Percentiles rank a stretch among this genome's conserved stretches.
Evolutionary conservation across 1,140 invertebrate species (phyloP).

Genomic region (Ganaspis sp.): DNA sequence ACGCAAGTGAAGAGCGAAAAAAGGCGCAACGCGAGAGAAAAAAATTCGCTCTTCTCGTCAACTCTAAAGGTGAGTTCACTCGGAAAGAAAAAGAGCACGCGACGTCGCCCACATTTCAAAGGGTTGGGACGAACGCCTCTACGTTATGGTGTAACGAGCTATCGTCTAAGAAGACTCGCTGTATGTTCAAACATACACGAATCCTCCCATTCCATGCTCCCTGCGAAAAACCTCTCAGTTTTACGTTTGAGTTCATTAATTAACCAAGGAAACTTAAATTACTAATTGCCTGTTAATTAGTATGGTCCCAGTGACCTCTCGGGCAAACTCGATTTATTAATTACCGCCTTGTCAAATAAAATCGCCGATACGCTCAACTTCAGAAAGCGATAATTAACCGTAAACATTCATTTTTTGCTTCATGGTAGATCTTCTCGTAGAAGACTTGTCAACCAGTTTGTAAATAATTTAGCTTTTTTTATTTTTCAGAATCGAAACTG

Average conservation of each 20-base stretch:
- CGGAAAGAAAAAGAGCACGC: conserved; percentile 48
- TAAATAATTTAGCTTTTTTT: too few relatives aligned
- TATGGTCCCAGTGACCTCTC: too few relatives aligned
- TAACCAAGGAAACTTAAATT: conserved; percentile 70
- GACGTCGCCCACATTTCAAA: conserved; percentile 38
- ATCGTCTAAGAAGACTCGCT: conserved; percentile 64
- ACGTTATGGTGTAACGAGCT: conserved; percentile 55
- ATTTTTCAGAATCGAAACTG: too few relatives aligned
- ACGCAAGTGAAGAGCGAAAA: conserved; percentile 18
- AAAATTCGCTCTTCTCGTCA: conserved; percentile 12
- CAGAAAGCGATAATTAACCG: too few relatives aligned
- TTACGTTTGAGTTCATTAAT: conserved; percentile 70
- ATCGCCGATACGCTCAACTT: too few relatives aligned
- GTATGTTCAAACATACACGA: conserved; percentile 33
- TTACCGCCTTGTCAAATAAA: too few relatives aligned
- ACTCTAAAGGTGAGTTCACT: conserved; percentile 48
- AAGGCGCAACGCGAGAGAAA: conserved; percentile 15
- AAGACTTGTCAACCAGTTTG: too few relatives aligned
- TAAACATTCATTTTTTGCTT: too few relatives aligned
- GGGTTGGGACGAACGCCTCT: conserved; percentile 40
- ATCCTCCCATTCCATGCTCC: conserved; percentile 15
- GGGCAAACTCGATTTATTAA: too few relatives aligned
- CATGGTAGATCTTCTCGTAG: too few relatives aligned
- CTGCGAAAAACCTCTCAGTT: conserved; percentile 56
- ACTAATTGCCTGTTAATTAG: conserved; percentile 73